Conservation (phyloP, 2,888 invertebrate species). For the Caprella mutica region DNA sequence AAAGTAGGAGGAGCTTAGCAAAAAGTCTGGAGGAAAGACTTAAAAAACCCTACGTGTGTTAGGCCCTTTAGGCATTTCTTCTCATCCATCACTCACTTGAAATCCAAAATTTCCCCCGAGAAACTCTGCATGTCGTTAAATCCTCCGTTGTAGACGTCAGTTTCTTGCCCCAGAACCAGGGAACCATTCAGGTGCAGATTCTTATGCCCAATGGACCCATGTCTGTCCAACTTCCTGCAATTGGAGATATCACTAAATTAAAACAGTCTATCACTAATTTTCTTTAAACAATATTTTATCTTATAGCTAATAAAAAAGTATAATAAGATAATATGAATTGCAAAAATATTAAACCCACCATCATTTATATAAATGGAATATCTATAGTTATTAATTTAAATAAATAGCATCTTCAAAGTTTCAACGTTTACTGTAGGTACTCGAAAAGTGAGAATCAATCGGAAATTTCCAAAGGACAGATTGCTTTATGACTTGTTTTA, state of each 20-base stretch:
- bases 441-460: no score
- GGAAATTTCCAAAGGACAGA: no score
- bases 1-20: no score
- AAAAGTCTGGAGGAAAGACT: no score
- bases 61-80: not conserved
- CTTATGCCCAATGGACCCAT: not conserved
- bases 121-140: constrained; percentile 7
- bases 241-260: not conserved
- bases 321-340: no score
- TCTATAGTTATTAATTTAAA: no score
- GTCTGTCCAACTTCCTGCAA: not conserved
- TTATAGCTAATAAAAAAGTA: not conserved
- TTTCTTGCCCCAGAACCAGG: constrained; percentile 11
- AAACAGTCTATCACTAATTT: not conserved
- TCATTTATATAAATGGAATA: no score
- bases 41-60: no score
- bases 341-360: no score
- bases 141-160: constrained; percentile 9
- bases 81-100: constrained; percentile 1
- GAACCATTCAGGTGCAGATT: constrained; percentile 7
- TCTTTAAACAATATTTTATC: not conserved
- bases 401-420: no score
- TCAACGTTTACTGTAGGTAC: no score
- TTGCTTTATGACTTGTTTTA: no score
- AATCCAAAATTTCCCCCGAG: not conserved